Conservation (phyloP, 2,888 invertebrate genomes). For the Capitulum mitella region DNA sequence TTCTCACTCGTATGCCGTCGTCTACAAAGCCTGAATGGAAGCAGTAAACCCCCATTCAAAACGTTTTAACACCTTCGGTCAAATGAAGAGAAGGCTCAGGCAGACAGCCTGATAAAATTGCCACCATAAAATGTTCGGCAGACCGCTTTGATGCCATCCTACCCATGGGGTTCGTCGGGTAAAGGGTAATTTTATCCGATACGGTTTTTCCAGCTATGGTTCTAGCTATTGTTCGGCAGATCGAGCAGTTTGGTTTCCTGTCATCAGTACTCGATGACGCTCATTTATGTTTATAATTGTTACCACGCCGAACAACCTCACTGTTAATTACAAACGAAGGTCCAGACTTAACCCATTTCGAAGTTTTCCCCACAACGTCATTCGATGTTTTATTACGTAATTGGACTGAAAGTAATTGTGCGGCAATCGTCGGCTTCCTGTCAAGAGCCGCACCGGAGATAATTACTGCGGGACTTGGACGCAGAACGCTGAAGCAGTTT, state of each 20-base stretch:
- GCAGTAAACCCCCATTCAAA: not conserved
- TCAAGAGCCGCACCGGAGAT: no score
- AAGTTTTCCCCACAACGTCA: not conserved
- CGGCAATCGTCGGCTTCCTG: not conserved
- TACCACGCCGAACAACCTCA: not conserved
- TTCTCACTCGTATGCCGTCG: not conserved
- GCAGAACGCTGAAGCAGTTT: no score
- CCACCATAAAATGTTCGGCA: not conserved
- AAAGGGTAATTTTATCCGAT: not conserved
- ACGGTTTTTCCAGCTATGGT: no score
- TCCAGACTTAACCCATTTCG: not conserved
- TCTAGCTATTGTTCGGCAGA: no score
- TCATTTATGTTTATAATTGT: not conserved
- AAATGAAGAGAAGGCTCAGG: not conserved
- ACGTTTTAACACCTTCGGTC: constrained; percentile 8
- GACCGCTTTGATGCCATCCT: not conserved
- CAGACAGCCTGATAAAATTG: not conserved
- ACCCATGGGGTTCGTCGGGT: not conserved
- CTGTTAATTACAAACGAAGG: not conserved
- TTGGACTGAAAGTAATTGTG: not conserved
- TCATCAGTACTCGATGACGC: not conserved
- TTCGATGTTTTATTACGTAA: not conserved
- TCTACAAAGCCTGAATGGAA: not conserved
- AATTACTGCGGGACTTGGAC: no score
- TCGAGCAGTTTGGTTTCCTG: no score